These are phyloP conservation scores for Drosophila mayri DNA, from an alignment of 1,140 invertebrate genomes.

Conservation along the genomic window DNA sequence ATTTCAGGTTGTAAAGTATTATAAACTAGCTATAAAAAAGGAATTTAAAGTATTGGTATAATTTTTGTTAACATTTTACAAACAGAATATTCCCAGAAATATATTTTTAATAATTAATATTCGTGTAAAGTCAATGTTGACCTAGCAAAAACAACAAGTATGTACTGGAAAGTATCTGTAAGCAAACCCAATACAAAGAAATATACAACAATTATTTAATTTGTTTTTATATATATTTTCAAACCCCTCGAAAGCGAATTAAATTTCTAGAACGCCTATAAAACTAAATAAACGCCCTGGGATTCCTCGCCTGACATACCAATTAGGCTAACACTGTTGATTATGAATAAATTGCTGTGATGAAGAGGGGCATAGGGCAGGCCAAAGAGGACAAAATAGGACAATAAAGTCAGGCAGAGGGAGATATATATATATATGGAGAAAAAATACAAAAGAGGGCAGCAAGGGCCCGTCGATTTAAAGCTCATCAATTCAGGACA, in stretches of 20 bases:
- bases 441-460: conserved; percentile 6
- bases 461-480: conserved; percentile 57
- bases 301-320: conserved; percentile 42
- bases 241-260: not conserved
- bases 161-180: not conserved
- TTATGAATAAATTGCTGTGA: conserved; percentile 66
- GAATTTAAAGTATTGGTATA: too few relatives aligned
- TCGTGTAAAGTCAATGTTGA: not conserved
- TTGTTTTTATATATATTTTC: not conserved
- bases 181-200: not conserved
- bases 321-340: conserved; percentile 63
- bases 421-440: not conserved
- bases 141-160: too few relatives aligned
- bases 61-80: too few relatives aligned
- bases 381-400: conserved; percentile 6
- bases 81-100: not conserved
- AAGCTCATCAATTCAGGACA: conserved; percentile 77
- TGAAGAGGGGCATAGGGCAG: conserved; percentile 17
- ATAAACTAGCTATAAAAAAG: too few relatives aligned
- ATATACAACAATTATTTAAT: not conserved
- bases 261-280: conserved; percentile 6
- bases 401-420: conserved; percentile 8
- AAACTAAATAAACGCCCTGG: conserved; percentile 42
- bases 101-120: not conserved
- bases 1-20: not conserved